Evolutionary conservation across 2,113 vertebrate genomes (phyloP), one percentile per base, ranked within the genome.

Genomic region (Heliornis fulica): DNA sequence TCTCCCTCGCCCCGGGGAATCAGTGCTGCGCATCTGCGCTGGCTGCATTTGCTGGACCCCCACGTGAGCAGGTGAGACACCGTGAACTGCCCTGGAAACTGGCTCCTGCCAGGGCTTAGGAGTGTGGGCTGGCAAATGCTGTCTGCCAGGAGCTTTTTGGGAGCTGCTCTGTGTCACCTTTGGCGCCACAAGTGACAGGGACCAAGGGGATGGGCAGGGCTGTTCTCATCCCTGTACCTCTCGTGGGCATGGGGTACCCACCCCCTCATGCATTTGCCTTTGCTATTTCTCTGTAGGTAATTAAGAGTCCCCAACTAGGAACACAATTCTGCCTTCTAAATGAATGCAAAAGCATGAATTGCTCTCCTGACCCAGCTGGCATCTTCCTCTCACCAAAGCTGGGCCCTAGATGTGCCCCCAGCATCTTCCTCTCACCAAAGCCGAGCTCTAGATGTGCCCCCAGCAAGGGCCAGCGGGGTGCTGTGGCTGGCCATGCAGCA

Each of bases 181-280:
- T 43, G 48, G 25, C 22, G 84, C 48, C 38, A 7, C 5, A 78
- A 41, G 70, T 9, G 32, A 18, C 38, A 50, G 34, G 26, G 20
- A 65, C 25, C 4, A 14, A 57, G 41, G 15, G 6, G 32, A 22
- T 25, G 31, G n/a, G 56, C 36, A 61, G 51, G 28, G 12, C 14
- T 65, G 40, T 23, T 45, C 40, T 65, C 48, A 32, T 2, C 10
- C 9, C 31, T 87, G 76, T 46, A n/a, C 38, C 13, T 34, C 11
- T n/a, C 0, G 0, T 21, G 59, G 31, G 34, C 29, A 89, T 20
- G 8, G 2, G 0, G 18, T 31, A 36, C 22, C 31, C 31, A 5
- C 56, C 6, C 2, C 19, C 40, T 45, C 29, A 14, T 14, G 50
- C 74, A 26, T 84, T 89, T 82, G 46, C 36, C 56, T 95, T 66